Evolutionary conservation across 2,113 vertebrate species (phyloP), one percentile per base, ranked within the genome.

Genomic region (Podarcis cretensis): DNA sequence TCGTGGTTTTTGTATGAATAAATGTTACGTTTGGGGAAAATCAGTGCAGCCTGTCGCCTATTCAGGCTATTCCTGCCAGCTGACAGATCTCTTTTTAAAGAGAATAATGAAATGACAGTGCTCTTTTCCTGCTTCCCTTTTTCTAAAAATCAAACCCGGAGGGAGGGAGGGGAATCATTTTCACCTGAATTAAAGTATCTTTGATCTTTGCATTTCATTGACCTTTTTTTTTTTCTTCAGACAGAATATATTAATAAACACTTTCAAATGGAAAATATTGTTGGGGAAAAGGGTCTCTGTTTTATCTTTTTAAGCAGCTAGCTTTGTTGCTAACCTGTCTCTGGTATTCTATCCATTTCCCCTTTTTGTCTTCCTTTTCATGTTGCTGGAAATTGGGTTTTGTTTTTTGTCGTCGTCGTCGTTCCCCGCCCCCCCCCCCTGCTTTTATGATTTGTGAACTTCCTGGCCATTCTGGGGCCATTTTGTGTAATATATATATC

Each of bases 161-260:
- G 59, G 13, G 59, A 20, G 0, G 8, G 14, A 71, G 35, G 32
- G 78, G 86, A 86, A 81, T 6, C 0, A 27, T 85, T 93, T 87
- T 92, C 84, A 93, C 90, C 75, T 89, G 84, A 91, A 95, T 95
- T 92, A 94, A 94, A 94, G 92, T 93, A 90, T 90, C 94, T 96
- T 94, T 95, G 92, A 94, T 96, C 92, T 93, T 83, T 75, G 92
- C 57, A 83, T 93, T 93, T 85, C 91, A 82, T 86, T 76, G 92
- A 95, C 94, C 68, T 91, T 93, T 91, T 73, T 40, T 40, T 40
- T 66, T 68, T 81, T 84, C 93, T 94, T 94, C 94, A 94, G 92
- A 95, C 91, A 93, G 91, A 94, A 94, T 91, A 96, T 93, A 94
- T 88, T 92, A 93, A 91, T 92, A 92, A 94, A 91, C 83, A 90